Evolutionary conservation across 2,113 vertebrate species (phyloP).

Genomic region (Micronisus gabar): DNA sequence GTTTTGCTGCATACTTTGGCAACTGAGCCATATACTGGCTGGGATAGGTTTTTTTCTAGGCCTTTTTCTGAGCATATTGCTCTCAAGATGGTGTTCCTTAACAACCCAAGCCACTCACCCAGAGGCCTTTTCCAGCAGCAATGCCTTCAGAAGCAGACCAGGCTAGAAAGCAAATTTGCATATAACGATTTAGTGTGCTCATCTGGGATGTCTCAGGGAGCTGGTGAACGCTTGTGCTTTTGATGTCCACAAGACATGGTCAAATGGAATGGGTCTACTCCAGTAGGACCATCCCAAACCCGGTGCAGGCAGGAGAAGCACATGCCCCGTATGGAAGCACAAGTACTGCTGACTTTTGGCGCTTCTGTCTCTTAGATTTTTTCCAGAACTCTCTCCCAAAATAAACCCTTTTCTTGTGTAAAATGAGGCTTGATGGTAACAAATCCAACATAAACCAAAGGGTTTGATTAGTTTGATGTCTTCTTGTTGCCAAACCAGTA

Average conservation of each 20-base stretch:
- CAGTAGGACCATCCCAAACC: not conserved
- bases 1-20: not conserved
- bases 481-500: not conserved
- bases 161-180: not conserved
- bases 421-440: not conserved
- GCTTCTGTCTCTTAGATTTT: not conserved
- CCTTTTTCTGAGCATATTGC: not conserved
- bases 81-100: not conserved
- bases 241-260: not conserved
- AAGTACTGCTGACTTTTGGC: not conserved
- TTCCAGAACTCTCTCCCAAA: not conserved
- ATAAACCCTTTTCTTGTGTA: not conserved
- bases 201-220: rapidly evolving
- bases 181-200: not conserved
- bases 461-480: not conserved
- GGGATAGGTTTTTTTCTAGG: not conserved
- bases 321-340: not conserved
- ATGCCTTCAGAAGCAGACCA: not conserved
- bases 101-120: not conserved
- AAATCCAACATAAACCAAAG: not conserved
- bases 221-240: not conserved
- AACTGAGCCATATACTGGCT: not conserved
- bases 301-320: not conserved
- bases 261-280: not conserved
- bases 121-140: not conserved